Percentiles rank a stretch among this genome's conserved stretches.
Conservation (phyloP, 1,140 invertebrate species). For the Parasteatoda tepidariorum region DNA sequence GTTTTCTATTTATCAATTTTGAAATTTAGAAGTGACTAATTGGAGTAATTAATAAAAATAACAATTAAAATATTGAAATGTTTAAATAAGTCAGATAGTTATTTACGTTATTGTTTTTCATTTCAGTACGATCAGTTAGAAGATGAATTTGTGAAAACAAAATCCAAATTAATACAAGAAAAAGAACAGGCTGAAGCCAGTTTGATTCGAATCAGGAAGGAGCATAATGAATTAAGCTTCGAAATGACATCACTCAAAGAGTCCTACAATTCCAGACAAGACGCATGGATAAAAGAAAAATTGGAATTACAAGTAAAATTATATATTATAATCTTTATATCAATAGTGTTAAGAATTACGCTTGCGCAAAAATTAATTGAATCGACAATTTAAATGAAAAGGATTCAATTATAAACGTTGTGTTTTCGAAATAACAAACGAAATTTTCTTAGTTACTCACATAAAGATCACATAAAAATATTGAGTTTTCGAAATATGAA, state of each 20-base stretch:
- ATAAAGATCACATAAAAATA: neutral
- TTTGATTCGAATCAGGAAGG: constrained; percentile 68
- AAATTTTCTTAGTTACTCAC: neutral
- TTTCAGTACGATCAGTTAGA: constrained; percentile 79
- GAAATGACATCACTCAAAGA: constrained; percentile 78
- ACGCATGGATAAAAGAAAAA: constrained; percentile 82
- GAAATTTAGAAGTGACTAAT: no score
- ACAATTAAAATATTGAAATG: no score
- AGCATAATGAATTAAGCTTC: constrained; percentile 74
- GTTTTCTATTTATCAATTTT: neutral
- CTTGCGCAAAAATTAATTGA: neutral
- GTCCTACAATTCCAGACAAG: constrained; percentile 76
- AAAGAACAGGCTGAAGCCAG: constrained; percentile 76
- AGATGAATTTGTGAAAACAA: constrained; percentile 83
- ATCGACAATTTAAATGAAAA: neutral
- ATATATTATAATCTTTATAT: neutral
- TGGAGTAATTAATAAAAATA: no score
- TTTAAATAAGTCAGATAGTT: no score
- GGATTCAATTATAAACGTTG: neutral
- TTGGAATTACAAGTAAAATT: constrained; percentile 74
- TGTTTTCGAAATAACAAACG: neutral
- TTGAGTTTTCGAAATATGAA: no score
- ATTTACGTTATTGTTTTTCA: no score
- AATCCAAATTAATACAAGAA: constrained; percentile 80
- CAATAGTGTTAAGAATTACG: no score